Evolutionary conservation across 2,888 invertebrate species (phyloP).

Genomic region (Conus canariensis): DNA sequence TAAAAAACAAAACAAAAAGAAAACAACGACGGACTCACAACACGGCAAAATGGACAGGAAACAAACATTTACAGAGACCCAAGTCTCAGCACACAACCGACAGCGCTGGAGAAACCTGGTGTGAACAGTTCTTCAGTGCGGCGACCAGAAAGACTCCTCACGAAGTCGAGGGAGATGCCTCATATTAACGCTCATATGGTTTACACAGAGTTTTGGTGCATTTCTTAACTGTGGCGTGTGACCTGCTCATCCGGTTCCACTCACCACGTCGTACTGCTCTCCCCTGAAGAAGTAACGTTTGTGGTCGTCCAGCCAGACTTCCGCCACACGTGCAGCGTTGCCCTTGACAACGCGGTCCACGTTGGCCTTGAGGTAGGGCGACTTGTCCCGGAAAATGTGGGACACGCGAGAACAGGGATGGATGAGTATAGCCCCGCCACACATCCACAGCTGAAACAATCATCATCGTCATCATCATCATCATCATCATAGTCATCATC

Average conservation of each 20-base stretch:
- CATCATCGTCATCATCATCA: not conserved
- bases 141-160: too few relatives aligned
- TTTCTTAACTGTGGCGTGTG: too few relatives aligned
- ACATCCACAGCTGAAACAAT: constrained; percentile 93
- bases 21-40: too few relatives aligned
- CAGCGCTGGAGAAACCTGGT: too few relatives aligned
- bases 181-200: too few relatives aligned
- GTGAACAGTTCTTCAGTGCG: too few relatives aligned
- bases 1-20: too few relatives aligned
- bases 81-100: too few relatives aligned
- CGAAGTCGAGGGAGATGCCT: too few relatives aligned
- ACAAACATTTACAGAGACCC: too few relatives aligned
- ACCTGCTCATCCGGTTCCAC: not conserved
- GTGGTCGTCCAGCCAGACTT: constrained; percentile 84
- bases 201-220: too few relatives aligned
- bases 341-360: constrained; percentile 97
- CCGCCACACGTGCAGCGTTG: constrained; percentile 97
- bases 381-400: constrained; percentile 97
- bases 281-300: constrained; percentile 98
- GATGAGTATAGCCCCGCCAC: constrained; percentile 97
- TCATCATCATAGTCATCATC: not conserved
- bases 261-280: constrained; percentile 92
- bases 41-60: too few relatives aligned
- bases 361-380: constrained; percentile 97
- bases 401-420: constrained; percentile 99